These are phyloP conservation scores for Anastrepha ludens DNA, from an alignment of 1,140 invertebrate species.

Conservation along the genomic window DNA sequence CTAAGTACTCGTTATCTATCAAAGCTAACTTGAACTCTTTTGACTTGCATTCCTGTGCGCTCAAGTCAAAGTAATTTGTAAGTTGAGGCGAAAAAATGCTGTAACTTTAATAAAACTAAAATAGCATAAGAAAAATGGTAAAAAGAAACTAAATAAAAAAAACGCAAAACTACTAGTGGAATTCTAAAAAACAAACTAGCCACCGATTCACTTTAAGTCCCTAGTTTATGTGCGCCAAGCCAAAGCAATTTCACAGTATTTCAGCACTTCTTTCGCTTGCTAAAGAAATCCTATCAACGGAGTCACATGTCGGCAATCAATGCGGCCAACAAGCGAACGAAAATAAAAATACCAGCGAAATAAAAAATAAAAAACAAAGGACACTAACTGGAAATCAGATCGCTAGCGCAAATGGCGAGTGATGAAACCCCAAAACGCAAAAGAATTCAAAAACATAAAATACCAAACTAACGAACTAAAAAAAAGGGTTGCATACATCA, in stretches of 20 bases:
- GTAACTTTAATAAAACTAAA: constrained; percentile 8
- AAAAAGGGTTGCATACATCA: constrained; percentile 55
- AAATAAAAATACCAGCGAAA: neutral
- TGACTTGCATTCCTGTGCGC: neutral
- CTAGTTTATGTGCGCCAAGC: constrained; percentile 30
- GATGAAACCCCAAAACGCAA: constrained; percentile 56
- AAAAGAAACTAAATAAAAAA: neutral
- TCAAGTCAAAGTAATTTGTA: neutral
- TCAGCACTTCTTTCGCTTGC: neutral
- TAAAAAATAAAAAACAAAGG: neutral
- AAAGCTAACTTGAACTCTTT: neutral
- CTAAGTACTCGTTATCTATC: neutral
- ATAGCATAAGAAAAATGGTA: neutral
- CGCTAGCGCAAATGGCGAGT: constrained; percentile 50
- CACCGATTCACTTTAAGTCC: neutral
- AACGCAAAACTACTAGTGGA: neutral
- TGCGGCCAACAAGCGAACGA: constrained; percentile 32
- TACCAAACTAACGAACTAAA: constrained; percentile 62
- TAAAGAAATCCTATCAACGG: constrained; percentile 17
- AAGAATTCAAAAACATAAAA: constrained; percentile 61
- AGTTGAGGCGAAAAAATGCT: neutral
- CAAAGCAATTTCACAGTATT: constrained; percentile 26
- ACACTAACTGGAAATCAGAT: constrained; percentile 28
- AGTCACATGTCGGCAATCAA: constrained; percentile 58
- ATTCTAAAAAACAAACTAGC: constrained; percentile 37